phyloP scores from a whole-genome alignment of 2,797 vertebrate species.

The Kryptopterus vitreolus region DNA sequence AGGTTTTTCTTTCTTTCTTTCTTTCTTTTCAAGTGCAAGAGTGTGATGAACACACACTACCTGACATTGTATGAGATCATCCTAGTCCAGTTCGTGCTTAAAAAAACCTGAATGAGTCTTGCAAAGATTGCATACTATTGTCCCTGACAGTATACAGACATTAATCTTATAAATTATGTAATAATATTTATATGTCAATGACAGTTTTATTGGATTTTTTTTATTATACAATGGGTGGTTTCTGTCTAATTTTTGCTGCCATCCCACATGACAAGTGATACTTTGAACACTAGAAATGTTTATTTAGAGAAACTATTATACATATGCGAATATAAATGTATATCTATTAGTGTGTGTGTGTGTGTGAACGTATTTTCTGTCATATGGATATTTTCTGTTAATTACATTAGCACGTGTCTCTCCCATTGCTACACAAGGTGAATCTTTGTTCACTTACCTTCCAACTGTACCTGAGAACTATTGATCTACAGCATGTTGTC shows the following conservation, averaged over 20 bases:
- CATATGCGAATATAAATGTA: background rate
- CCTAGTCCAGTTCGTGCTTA: background rate
- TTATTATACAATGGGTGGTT: background rate
- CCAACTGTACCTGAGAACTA: slow-evolving; percentile 90
- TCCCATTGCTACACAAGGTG: slow-evolving; percentile 73
- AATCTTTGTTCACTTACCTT: slow-evolving; percentile 88
- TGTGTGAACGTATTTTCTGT: slow-evolving; percentile 34
- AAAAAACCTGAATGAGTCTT: background rate
- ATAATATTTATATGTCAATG: background rate
- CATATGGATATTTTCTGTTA: slow-evolving; percentile 71
- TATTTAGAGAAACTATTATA: background rate
- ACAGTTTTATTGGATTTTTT: background rate
- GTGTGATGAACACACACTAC: slow-evolving; percentile 53
- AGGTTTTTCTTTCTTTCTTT: slow-evolving; percentile 49
- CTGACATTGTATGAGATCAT: slow-evolving; percentile 7
- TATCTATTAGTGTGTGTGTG: background rate
- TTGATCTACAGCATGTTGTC: slow-evolving; percentile 94
- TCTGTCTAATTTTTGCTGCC: background rate
- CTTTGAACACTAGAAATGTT: background rate
- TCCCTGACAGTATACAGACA: background rate
- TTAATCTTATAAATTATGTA: background rate
- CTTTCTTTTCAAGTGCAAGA: slow-evolving; percentile 49
- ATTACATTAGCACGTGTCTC: slow-evolving; percentile 77
- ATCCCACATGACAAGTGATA: background rate
- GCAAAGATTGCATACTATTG: background rate